These are phyloP conservation scores for Lepidocyrtinus sp. DNA, from an alignment of 2,888 invertebrate species.

Conservation along the genomic window DNA sequence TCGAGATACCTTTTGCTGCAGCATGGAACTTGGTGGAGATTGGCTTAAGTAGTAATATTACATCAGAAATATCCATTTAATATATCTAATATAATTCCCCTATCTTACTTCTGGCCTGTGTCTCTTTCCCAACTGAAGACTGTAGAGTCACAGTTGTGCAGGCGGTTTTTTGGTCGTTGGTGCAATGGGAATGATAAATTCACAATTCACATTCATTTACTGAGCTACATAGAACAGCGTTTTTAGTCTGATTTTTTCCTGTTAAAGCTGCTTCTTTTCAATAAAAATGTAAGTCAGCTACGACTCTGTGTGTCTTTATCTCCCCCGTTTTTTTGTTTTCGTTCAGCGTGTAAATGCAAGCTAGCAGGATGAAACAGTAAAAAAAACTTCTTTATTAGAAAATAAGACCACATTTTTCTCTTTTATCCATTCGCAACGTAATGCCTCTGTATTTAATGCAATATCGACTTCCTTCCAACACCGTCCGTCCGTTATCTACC, in stretches of 20 bases:
- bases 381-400: neutral
- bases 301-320: neutral
- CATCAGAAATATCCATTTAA: slow-evolving; percentile 8
- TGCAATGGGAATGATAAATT: slow-evolving; percentile 58
- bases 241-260: neutral
- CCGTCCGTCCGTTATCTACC: slow-evolving; percentile 37
- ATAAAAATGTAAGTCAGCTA: slow-evolving; percentile 13
- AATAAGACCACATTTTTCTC: slow-evolving; percentile 3
- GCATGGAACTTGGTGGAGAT: neutral
- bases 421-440: neutral
- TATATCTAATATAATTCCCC: neutral
- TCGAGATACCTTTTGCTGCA: no score
- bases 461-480: slow-evolving; percentile 32
- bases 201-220: slow-evolving; percentile 52
- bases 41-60: neutral
- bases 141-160: neutral
- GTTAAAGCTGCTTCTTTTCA: slow-evolving; percentile 7
- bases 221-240: neutral
- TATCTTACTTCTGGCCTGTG: neutral
- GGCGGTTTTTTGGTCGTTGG: slow-evolving; percentile 16
- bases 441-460: neutral
- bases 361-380: neutral
- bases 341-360: neutral
- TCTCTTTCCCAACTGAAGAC: neutral
- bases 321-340: neutral